A percentile compares a stretch with the other conserved stretches of the same genome.
These are phyloP conservation scores for Formicarius rufipectus DNA, from an alignment of 2,113 vertebrate genomes.

Conservation along the genomic window DNA sequence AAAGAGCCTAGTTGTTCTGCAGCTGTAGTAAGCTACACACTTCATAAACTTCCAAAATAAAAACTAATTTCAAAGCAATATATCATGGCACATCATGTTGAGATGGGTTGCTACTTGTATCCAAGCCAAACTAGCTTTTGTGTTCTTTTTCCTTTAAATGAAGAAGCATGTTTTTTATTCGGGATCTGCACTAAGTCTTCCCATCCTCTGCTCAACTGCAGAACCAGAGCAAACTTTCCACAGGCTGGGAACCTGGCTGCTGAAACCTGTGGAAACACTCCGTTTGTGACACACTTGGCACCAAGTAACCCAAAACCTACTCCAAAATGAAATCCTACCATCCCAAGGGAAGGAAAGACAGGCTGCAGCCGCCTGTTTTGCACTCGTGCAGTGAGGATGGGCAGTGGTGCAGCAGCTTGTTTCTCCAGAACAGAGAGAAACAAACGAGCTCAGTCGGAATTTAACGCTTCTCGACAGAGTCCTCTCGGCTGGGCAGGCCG, in stretches of 20 bases:
- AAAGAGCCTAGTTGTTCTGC: background rate
- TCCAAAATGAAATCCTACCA: background rate
- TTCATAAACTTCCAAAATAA: background rate
- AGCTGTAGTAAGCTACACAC: background rate
- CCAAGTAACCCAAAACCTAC: background rate
- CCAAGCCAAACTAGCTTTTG: background rate
- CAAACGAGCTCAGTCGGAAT: background rate
- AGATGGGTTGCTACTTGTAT: background rate
- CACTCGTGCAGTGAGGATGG: rapidly evolving
- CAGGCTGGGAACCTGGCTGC: background rate
- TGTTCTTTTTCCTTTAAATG: background rate
- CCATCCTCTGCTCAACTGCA: background rate
- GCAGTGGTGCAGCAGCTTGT: rapidly evolving
- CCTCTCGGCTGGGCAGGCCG: background rate
- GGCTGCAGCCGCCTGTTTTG: rapidly evolving
- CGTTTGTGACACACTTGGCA: rapidly evolving
- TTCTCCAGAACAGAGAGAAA: background rate
- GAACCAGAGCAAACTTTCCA: background rate
- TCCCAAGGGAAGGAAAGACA: background rate
- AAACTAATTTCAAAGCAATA: background rate
- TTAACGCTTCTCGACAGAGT: background rate
- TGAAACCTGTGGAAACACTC: background rate
- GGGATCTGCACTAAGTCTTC: background rate
- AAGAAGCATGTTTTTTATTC: background rate
- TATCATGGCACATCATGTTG: background rate